Percentiles rank a stretch among this genome's conserved stretches.
Conservation (phyloP, 2,113 vertebrate species). For the Caranx melampygus region DNA sequence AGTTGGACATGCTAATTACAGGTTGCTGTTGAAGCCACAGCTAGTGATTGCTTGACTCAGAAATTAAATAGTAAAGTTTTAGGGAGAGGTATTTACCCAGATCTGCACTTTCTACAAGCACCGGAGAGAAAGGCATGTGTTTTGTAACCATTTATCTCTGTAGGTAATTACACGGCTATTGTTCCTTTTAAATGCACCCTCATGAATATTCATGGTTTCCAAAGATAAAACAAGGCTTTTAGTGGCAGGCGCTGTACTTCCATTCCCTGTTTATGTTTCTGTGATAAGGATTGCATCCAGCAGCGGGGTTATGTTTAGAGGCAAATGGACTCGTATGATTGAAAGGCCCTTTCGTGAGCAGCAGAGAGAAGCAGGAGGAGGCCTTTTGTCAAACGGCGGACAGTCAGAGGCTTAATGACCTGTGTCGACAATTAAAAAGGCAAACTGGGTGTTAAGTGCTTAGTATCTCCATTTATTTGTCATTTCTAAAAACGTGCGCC, state of each 20-base stretch:
- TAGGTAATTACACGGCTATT: conserved; percentile 43
- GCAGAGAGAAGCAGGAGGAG: conserved; percentile 23
- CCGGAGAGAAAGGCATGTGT: conserved; percentile 15
- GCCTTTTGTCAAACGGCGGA: conserved; percentile 48
- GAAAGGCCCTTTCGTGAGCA: conserved; percentile 50
- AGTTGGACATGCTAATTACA: neutral
- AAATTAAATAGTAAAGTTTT: neutral
- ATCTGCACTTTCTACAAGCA: neutral
- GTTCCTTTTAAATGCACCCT: conserved; percentile 42
- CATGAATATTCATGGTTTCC: conserved; percentile 37
- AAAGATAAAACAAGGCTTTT: conserved; percentile 47
- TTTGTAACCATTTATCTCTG: conserved; percentile 42
- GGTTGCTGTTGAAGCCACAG: neutral
- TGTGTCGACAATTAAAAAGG: conserved; percentile 54
- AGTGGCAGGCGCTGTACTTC: conserved; percentile 4
- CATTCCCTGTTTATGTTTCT: conserved; percentile 28
- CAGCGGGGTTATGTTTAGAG: conserved; percentile 26
- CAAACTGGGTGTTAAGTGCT: conserved; percentile 44
- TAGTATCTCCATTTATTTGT: conserved; percentile 19
- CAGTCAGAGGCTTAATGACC: conserved; percentile 56
- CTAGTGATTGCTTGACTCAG: neutral
- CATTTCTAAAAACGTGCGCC: conserved; percentile 15
- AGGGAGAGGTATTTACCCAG: neutral
- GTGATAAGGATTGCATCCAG: conserved; percentile 11
- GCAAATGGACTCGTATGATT: conserved; percentile 48